Evolutionary conservation across 2,888 invertebrate genomes (phyloP), one percentile per base, ranked within the genome.

Genomic region (Loripinus fragilis): DNA sequence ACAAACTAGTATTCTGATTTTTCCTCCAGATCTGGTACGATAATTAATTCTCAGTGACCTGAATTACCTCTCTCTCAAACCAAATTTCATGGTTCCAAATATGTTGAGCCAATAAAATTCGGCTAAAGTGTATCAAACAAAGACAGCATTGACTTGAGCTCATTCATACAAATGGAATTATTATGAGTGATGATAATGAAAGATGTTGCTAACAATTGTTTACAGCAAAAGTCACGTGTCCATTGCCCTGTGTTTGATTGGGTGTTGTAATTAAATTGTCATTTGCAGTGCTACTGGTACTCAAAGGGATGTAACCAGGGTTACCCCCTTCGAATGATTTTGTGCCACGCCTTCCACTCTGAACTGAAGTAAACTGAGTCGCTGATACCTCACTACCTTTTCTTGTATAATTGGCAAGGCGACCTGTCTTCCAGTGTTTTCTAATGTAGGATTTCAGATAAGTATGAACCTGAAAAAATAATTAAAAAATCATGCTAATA

Each of bases 241-340:
- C 83, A 42, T 83, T 83, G 25, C 60, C 60, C 33, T 60, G 60
- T 60, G 33, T 20, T 20, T 33, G 30, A 33, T 33, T 60, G 23
- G 55, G 8, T 20, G 60, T 7, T 33, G 12, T 23, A 60, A 55
- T 60, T 25, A 74, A 55, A 55, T 73, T 71, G 68, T 76, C 78
- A 65, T 73, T 78, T 5, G 74, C 55, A 2, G 83, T 83, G 33
- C 76, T 83, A 48, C 83, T 83, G 12, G 83, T 80, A 69, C 83
- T 83, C 10, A 83, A 74, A 25, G 83, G 80, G 28, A 83, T 80
- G 45, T 83, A 83, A 8, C 76, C 74, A 64, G 71, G 41, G 23
- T 83, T 80, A 25, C 73, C 25, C 1, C 28, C 73, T n/a, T 81
- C 83, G 30, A 33, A 71, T 35, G 35, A 41, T 72, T 70, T 80